phyloP scores from a whole-genome alignment of 2,113 vertebrate species.

The Psophia crepitans region DNA sequence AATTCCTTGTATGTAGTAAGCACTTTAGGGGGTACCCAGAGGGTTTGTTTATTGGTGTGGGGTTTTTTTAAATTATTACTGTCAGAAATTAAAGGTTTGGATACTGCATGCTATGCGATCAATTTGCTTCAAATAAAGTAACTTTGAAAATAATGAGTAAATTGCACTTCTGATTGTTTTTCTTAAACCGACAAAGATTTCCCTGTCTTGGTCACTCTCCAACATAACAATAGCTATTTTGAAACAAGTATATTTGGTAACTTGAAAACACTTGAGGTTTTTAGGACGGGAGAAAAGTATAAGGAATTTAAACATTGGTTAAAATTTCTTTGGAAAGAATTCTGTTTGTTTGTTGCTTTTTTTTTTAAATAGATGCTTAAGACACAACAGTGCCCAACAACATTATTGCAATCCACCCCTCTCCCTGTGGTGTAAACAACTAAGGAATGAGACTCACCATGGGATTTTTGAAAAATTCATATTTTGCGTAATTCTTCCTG shows the following conservation, averaged over 20 bases:
- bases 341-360: neutral
- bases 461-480: constrained; percentile 97
- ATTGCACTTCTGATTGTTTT: neutral
- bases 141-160: neutral
- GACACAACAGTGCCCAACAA: neutral
- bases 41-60: too few species aligned
- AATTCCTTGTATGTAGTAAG: neutral
- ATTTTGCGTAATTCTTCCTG: constrained; percentile 98
- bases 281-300: neutral
- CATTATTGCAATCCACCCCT: neutral
- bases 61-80: neutral
- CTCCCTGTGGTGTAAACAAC: neutral
- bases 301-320: constrained; percentile 11
- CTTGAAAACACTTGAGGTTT: neutral
- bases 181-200: neutral
- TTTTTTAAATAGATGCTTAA: neutral
- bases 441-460: constrained; percentile 76
- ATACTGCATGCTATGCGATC: neutral
- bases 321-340: neutral
- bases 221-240: neutral
- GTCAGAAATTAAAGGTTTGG: neutral
- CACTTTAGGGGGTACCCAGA: neutral
- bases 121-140: neutral
- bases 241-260: neutral
- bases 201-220: neutral